Conservation (phyloP, 2,797 vertebrate genomes). For the Chanos chanos region DNA sequence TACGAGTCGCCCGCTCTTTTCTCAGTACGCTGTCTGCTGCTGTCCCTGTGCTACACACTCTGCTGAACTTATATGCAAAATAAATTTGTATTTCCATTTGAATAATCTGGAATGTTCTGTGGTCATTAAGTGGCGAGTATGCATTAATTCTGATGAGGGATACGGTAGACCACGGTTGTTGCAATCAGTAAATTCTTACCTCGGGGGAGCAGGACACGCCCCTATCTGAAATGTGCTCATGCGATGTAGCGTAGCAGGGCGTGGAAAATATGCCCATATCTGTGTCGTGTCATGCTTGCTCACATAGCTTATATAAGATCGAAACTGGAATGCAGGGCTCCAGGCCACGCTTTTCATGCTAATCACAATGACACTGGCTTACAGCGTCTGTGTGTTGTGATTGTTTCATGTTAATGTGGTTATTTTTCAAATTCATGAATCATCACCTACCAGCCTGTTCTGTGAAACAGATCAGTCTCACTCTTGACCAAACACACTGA, state of each 20-base stretch:
- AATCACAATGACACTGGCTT: too few species aligned
- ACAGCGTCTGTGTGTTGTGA: too few species aligned
- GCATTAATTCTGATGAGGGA: conserved; percentile 19
- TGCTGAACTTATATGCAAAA: too few species aligned
- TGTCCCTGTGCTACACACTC: too few species aligned
- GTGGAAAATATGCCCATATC: background rate
- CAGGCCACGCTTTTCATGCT: conserved; percentile 8
- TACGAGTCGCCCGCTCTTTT: conserved; percentile 52
- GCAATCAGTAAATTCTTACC: background rate
- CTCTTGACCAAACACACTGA: too few species aligned
- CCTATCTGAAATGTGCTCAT: background rate
- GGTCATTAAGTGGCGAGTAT: background rate
- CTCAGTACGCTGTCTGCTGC: too few species aligned
- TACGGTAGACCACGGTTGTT: background rate
- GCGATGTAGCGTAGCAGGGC: background rate
- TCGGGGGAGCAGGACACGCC: background rate
- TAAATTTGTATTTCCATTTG: too few species aligned
- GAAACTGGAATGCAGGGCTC: conserved; percentile 25
- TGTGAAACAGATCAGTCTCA: too few species aligned
- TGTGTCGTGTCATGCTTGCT: conserved; percentile 1
- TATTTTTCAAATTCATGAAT: too few species aligned
- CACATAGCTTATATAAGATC: conserved; percentile 27
- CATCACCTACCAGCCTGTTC: too few species aligned
- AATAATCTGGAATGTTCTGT: background rate
- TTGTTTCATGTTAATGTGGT: too few species aligned